Evolutionary conservation across 2,888 invertebrate species (phyloP).

Genomic region (Drosophila conformis): DNA sequence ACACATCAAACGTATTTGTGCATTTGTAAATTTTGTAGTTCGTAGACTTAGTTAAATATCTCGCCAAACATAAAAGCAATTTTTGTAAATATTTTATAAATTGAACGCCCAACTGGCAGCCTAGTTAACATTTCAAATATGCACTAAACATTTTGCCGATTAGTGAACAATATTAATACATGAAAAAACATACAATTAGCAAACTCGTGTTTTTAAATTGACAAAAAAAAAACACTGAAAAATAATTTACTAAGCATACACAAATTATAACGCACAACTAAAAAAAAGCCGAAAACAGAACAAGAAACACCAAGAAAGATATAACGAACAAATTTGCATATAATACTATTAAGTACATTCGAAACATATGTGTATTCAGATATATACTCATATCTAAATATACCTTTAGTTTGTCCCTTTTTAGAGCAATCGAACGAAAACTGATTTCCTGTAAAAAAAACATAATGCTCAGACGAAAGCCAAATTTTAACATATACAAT

Average conservation of each 20-base stretch:
- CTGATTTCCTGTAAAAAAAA: constrained; percentile 58
- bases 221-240: constrained; percentile 63
- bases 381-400: constrained; percentile 24
- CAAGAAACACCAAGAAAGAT: constrained; percentile 26
- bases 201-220: constrained; percentile 50
- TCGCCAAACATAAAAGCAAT: constrained; percentile 12
- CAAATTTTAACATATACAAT: constrained; percentile 69
- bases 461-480: constrained; percentile 69
- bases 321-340: constrained; percentile 49
- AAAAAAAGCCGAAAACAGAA: constrained; percentile 17
- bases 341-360: constrained; percentile 36
- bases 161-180: constrained; percentile 50
- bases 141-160: constrained; percentile 56
- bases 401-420: constrained; percentile 63
- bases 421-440: constrained; percentile 45
- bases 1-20: constrained; percentile 39
- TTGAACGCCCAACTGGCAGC: constrained; percentile 54
- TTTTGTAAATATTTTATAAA: constrained; percentile 78
- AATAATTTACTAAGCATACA: constrained; percentile 51
- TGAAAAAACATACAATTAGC: constrained; percentile 25
- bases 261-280: constrained; percentile 41
- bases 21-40: constrained; percentile 76
- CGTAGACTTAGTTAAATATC: constrained; percentile 71
- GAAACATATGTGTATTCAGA: constrained; percentile 23
- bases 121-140: constrained; percentile 74